A percentile compares a stretch with the other conserved stretches of the same genome.
Evolutionary conservation across 2,113 vertebrate genomes (phyloP).

Genomic region (Oncorhynchus kisutch): DNA sequence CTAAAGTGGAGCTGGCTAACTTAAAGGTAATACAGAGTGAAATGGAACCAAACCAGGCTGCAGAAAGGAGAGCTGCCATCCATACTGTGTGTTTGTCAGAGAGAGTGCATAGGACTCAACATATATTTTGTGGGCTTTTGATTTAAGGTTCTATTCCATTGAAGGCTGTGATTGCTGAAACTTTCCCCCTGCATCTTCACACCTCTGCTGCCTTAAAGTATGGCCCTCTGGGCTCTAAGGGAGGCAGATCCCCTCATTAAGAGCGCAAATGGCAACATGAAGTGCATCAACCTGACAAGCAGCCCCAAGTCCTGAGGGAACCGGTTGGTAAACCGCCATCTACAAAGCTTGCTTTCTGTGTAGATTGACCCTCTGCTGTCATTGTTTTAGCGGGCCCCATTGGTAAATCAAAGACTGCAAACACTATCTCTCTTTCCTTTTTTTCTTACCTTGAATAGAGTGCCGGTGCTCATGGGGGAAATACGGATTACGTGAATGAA

Average conservation of each 20-base stretch:
- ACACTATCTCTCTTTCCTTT: conserved; percentile 44
- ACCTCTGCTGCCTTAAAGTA: conserved; percentile 23
- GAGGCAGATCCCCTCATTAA: conserved; percentile 10
- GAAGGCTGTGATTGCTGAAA: conserved; percentile 20
- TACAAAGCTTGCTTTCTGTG: conserved; percentile 54
- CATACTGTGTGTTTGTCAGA: neutral
- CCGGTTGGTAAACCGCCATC: conserved; percentile 53
- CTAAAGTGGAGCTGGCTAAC: conserved; percentile 62
- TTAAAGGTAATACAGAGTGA: conserved; percentile 41
- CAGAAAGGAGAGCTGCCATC: neutral
- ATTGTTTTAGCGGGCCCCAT: conserved; percentile 56
- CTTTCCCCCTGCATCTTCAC: neutral
- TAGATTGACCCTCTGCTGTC: conserved; percentile 55
- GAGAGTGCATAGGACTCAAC: neutral
- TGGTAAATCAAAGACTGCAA: conserved; percentile 64
- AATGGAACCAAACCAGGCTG: conserved; percentile 37
- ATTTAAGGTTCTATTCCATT: conserved; percentile 21
- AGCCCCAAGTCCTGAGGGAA: conserved; percentile 47
- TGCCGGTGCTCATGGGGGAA: conserved; percentile 50
- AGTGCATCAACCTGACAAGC: conserved; percentile 4
- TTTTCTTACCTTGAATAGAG: conserved; percentile 15
- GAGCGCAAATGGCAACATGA: neutral
- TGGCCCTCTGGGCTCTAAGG: conserved; percentile 23
- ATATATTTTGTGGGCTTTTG: neutral
- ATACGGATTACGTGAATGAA: conserved; percentile 57